Base-by-base conservation (phyloP, 64 coral and sea anemone genomes). In the Actinia tenebrosa region DNA sequence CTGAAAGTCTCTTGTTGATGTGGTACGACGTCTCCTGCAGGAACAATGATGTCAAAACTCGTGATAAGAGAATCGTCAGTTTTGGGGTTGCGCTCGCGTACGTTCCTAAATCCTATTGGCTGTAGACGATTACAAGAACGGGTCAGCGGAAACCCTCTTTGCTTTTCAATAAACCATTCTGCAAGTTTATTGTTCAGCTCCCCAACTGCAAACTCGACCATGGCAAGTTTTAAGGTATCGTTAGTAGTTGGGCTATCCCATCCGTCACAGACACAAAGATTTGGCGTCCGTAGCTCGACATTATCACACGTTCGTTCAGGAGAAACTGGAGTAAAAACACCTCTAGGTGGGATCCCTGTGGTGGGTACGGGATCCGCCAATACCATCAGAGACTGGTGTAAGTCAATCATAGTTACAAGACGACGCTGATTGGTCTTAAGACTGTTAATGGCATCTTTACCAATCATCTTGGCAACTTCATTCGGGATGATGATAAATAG, bases 131-230 rank as follows among this genome's bases (percentile, higher is more conserved):
- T 16, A 83, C 92, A 94, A 22, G 92, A 85, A 18, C 88, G 54
- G 66, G 86, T 86, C 10, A 89, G 37, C 58, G 92, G 61, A 52
- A 86, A 22, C 80, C 15, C 62, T 53, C 78, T 44, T 17, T 60
- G 64, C 11, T 64, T 82, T 60, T 64, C 79, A 11, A 94, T 16
- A 60, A 86, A 80, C 18, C 56, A 30, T 56, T 64, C 50, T 80
- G 89, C 87, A 55, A 94, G 66, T 60, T 83, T 89, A 19, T 89
- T 82, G 56, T 94, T 94, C 0, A 94, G 77, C 64, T 89, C 16
- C 7, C 92, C 92, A 43, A 90, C 37, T 0, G 84, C 92, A 87
- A 94, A 94, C 78, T 94, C 92, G 7, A 85, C 92, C 30, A 89
- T 43, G 26, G 86, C 89, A 16, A 87, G 64, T 54, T 94, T 87